Conservation (phyloP, 30 jellyfish, hydroid and myxozoan genomes). For the Pelagia noctiluca region DNA sequence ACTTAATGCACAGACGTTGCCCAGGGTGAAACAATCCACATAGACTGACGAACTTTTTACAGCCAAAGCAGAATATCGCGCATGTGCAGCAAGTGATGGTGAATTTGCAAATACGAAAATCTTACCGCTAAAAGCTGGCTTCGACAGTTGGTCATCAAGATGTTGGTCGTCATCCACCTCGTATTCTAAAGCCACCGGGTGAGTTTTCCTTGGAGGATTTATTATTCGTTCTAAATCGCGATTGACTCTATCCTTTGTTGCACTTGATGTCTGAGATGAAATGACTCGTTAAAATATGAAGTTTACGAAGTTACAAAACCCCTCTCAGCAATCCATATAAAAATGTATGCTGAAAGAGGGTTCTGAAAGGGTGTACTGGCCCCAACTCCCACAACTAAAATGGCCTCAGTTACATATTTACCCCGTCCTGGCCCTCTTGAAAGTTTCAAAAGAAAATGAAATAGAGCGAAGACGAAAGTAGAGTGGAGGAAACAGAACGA, state of each 20-base stretch:
- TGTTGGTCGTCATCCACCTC: not conserved
- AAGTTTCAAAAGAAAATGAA: no score
- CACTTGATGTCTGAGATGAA: constrained; percentile 28
- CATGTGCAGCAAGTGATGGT: not conserved
- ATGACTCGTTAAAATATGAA: not conserved
- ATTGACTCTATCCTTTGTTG: constrained; percentile 42
- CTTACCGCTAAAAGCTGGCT: not conserved
- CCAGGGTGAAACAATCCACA: not conserved
- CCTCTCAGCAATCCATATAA: not conserved
- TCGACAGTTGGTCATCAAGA: not conserved
- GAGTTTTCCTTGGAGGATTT: constrained; percentile 23
- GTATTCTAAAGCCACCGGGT: not conserved
- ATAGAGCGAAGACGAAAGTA: no score
- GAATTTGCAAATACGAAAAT: not conserved
- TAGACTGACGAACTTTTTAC: not conserved
- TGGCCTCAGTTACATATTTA: not conserved
- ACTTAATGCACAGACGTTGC: not conserved
- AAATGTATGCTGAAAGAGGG: no score
- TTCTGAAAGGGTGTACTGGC: not conserved
- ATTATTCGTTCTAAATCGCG: constrained; percentile 43
- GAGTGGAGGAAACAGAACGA: not conserved
- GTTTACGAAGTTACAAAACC: not conserved
- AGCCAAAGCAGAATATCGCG: not conserved
- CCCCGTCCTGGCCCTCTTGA: no score
- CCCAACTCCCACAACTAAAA: not conserved